These are phyloP conservation scores for Burhinus oedicnemus DNA, from an alignment of 2,113 vertebrate genomes.

Conservation along the genomic window DNA sequence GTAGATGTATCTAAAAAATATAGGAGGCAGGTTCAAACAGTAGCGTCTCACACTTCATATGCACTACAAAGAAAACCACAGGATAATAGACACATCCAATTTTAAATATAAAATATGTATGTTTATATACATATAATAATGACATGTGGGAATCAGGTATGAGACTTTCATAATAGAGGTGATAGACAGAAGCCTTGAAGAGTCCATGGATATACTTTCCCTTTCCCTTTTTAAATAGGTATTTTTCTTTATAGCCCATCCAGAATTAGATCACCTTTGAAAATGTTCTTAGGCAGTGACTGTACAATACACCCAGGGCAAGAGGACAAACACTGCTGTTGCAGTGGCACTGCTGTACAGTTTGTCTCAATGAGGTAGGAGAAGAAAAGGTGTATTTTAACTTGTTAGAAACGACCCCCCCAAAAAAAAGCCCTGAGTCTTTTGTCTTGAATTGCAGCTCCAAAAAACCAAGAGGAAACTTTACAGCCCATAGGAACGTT, in stretches of 20 bases:
- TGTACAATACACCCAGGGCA: not conserved
- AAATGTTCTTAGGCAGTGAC: not conserved
- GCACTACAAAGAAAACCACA: conserved; percentile 65
- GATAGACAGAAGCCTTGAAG: conserved; percentile 16
- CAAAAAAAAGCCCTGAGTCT: not conserved
- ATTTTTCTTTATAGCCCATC: not conserved
- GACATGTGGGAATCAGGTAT: conserved; percentile 34
- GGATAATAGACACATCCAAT: conserved; percentile 28
- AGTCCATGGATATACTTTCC: not conserved
- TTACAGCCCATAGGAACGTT: not conserved
- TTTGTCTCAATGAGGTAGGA: not conserved
- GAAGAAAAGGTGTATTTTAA: not conserved
- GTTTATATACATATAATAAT: conserved; percentile 39
- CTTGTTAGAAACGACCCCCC: not conserved
- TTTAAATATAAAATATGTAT: conserved; percentile 43
- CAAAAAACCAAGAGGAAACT: not conserved
- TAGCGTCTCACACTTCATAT: conserved; percentile 42
- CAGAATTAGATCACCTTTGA: not conserved
- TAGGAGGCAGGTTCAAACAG: conserved; percentile 34
- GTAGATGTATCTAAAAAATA: conserved; percentile 9
- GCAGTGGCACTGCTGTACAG: not conserved
- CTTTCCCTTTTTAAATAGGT: not conserved
- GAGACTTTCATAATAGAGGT: not conserved
- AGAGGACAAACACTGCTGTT: not conserved
- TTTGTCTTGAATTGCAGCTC: not conserved